Evolutionary conservation across 2,888 invertebrate species (phyloP).

Genomic region (Magallana nippona): DNA sequence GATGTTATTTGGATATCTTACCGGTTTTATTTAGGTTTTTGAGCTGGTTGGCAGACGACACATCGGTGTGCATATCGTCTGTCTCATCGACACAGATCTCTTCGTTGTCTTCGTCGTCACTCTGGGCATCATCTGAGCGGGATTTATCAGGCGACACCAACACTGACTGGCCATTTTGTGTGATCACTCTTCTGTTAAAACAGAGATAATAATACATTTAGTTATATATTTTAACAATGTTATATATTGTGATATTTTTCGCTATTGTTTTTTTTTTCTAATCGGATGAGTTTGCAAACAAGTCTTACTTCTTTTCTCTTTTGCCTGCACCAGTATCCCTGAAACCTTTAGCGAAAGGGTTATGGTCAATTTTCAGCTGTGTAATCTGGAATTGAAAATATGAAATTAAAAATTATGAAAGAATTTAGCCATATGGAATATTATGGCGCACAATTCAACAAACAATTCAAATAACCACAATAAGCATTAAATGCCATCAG

Average conservation of each 20-base stretch:
- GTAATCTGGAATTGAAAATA: constrained; percentile 78
- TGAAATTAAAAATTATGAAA: constrained; percentile 35
- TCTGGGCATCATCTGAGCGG: constrained; percentile 57
- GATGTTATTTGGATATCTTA: not conserved
- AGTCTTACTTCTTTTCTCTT: constrained; percentile 97
- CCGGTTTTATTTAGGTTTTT: constrained; percentile 46
- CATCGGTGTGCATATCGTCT: constrained; percentile 59
- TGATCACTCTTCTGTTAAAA: constrained; percentile 35
- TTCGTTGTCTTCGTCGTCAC: constrained; percentile 66
- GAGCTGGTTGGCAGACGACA: constrained; percentile 48
- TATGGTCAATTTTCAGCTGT: constrained; percentile 81
- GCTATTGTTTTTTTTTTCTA: no score
- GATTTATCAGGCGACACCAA: constrained; percentile 42
- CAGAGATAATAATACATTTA: not conserved
- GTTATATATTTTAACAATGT: no score
- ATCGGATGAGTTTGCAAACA: not conserved
- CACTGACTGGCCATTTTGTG: constrained; percentile 35
- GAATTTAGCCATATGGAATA: constrained; percentile 24
- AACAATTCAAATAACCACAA: constrained; percentile 30
- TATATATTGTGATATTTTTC: no score
- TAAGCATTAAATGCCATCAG: constrained; percentile 21
- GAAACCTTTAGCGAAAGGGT: constrained; percentile 82
- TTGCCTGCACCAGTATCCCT: constrained; percentile 93
- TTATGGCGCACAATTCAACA: constrained; percentile 22
- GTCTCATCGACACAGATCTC: constrained; percentile 72